Conservation (phyloP, 2,888 invertebrate genomes). For the Andrena marginata region DNA sequence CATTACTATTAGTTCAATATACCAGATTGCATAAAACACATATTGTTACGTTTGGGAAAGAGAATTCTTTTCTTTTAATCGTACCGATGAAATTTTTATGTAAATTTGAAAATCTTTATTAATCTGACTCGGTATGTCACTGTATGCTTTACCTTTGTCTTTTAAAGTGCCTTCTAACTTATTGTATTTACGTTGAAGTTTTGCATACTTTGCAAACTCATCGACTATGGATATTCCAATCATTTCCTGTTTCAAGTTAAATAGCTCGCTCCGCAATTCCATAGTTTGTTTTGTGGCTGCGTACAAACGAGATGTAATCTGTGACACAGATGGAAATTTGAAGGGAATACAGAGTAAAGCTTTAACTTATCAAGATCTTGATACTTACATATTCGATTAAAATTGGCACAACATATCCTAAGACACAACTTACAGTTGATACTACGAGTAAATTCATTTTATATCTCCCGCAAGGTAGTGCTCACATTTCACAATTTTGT, state of each 20-base stretch:
- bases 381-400: constrained; percentile 79
- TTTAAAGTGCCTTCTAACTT: constrained; percentile 79
- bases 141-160: constrained; percentile 75
- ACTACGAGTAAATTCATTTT: constrained; percentile 77
- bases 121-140: background rate
- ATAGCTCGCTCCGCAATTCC: constrained; percentile 72
- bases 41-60: background rate
- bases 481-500: constrained; percentile 29
- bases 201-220: constrained; percentile 84
- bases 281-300: constrained; percentile 67
- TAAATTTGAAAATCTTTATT: background rate
- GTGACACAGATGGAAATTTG: constrained; percentile 26
- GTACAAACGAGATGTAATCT: constrained; percentile 73
- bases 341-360: background rate
- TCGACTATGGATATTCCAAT: constrained; percentile 81
- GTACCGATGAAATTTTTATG: background rate
- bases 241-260: constrained; percentile 79
- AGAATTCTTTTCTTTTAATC: background rate
- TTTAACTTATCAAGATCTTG: background rate
- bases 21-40: too few species aligned
- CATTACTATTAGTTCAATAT: too few species aligned
- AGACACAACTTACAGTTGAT: constrained; percentile 76
- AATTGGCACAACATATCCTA: constrained; percentile 74
- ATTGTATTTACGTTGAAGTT: constrained; percentile 82
- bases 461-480: background rate